Base-by-base conservation (phyloP, 1,140 invertebrate genomes). In the Drosophila setifemur region DNA sequence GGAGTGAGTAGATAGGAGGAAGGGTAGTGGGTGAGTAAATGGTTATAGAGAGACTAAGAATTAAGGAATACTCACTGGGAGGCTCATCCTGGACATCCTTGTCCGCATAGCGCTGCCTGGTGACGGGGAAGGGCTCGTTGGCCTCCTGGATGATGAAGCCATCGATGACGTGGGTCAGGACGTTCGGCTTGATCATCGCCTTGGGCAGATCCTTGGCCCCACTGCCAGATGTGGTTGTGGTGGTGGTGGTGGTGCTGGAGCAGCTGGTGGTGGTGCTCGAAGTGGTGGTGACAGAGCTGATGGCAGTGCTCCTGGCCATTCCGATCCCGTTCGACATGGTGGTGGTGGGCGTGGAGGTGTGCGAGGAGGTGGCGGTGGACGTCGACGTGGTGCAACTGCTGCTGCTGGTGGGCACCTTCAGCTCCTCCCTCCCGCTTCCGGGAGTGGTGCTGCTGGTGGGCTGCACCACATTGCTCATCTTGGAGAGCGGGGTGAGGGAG, bases 131-230 rank as follows among this genome's bases (percentile, higher is more conserved):
- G 0, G 97, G 97, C 92, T 96, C 95, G 1, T 94, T 95, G 0
- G 95, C 95, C 92, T 99, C 98, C 91, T 98, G 97, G 77, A 99
- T 99, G 2, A 99, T 96, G 91, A 97, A 98, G 12, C 97, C 98
- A 91, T 98, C 98, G 54, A 99, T 98, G 1, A 98, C 96, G 90
- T 99, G 98, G 0, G 97, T 99, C 6, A 99, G 91, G 2, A 99
- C 96, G 89, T 98, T 97, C 0, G 97, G 97, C 91, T 98, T 98
- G 0, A 98, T 97, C 93, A 98, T 96, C 0, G 97, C 97, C 91
- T 97, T 98, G n/a, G 96, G 96, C 35, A 95, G 90, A 16, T 93
- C 93, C 77, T 95, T 91, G 95, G 93, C 29, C 4, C 68, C 60
- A 45, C 45, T 58, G 23, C 42, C 18, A 26, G 42, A 26, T 35